phyloP scores from a whole-genome alignment of 2,888 invertebrate species.

The Dryobotodes eremita region DNA sequence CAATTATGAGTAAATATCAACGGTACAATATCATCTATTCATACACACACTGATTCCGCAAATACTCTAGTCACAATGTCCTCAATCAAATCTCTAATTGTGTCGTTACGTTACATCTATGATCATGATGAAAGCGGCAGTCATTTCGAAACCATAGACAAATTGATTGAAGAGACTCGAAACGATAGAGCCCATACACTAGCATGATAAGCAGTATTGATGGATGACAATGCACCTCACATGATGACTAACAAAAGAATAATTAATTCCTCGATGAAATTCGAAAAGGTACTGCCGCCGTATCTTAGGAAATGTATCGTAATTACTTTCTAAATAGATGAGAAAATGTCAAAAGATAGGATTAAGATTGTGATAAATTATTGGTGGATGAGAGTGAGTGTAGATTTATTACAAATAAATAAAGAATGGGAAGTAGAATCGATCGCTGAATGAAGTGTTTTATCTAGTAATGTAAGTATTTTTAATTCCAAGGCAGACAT shows the following conservation, averaged over 20 bases:
- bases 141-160: constrained; percentile 82
- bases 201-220: constrained; percentile 87
- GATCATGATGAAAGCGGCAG: constrained; percentile 80
- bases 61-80: constrained; percentile 38
- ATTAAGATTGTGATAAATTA: constrained; percentile 52
- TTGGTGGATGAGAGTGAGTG: background rate
- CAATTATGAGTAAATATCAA: constrained; percentile 25
- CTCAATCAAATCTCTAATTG: constrained; percentile 62
- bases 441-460: background rate
- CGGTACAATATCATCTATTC: constrained; percentile 13
- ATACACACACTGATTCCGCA: constrained; percentile 28
- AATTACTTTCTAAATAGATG: constrained; percentile 71
- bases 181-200: constrained; percentile 74
- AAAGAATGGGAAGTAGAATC: constrained; percentile 1
- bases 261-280: constrained; percentile 88
- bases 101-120: constrained; percentile 66
- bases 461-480: background rate
- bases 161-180: constrained; percentile 82
- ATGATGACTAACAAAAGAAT: constrained; percentile 84
- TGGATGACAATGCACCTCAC: constrained; percentile 85
- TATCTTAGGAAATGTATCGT: constrained; percentile 76
- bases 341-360: constrained; percentile 58
- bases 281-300: constrained; percentile 77
- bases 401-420: constrained; percentile 11
- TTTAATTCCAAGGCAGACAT: background rate